Evolutionary conservation across 2,888 invertebrate genomes (phyloP), one percentile per base, ranked within the genome.

Genomic region (Bembecia ichneumoniformis): DNA sequence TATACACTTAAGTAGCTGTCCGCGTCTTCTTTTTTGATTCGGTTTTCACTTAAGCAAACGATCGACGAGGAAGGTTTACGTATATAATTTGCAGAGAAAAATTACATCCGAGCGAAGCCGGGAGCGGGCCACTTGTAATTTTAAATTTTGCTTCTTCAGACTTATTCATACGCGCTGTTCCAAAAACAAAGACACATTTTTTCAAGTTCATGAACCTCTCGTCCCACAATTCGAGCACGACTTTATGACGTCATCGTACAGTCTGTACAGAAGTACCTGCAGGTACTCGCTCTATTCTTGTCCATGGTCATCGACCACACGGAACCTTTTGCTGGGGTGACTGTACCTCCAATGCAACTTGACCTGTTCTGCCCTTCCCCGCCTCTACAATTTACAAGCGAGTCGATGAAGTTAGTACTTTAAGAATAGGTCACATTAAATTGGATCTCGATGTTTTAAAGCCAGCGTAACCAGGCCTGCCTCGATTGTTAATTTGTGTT

Each of bases 241-340:
- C 55, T 40, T 51, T 53, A 60, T 82, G 80, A 82, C 83, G 83
- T 82, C 82, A 82, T 58, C 53, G 54, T 43, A 44, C 40, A 45
- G 45, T 5, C 45, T 45, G 17, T 45, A 16, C 46, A 20, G 46
- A 28, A 20, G 11, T 13, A 14, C 14, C 15, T 44, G 44, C 46
- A 46, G 34, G 46, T 46, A 46, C 15, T 14, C 16, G 15, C 44
- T 71, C 77, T 83, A 84, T 82, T 82, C 82, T 80, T 70, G 75
- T 71, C 74, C 68, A 73, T 84, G 84, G 86, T 84, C 86, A 84
- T 64, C 83, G 86, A 86, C 84, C 86, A 83, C 69, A 68, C 68
- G 64, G 72, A 76, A 82, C 86, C 83, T 82, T 80, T 77, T 64
- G 80, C 71, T 73, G 81, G 78, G 84, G 82, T 86, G 83, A 84